Evolutionary conservation across 2,113 vertebrate genomes (phyloP).

Genomic region (Alosa alosa): DNA sequence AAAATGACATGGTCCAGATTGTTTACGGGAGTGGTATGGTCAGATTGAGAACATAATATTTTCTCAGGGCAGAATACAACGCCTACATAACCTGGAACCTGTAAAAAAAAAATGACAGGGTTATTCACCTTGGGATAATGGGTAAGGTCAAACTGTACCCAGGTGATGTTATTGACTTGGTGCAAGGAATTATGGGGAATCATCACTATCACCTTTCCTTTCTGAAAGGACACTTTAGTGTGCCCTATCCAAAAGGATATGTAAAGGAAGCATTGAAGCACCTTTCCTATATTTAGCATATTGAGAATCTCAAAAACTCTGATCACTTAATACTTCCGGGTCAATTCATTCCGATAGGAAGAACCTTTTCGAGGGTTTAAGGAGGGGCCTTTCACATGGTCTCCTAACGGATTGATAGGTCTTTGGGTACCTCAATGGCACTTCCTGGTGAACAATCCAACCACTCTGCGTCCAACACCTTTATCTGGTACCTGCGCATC

Average conservation of each 20-base stretch:
- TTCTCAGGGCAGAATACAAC: slow-evolving; percentile 70
- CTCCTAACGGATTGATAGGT: background rate
- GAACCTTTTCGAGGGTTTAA: background rate
- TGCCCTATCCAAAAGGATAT: too few relatives aligned
- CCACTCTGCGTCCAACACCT: slow-evolving; percentile 74
- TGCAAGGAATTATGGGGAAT: too few relatives aligned
- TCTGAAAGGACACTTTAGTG: too few relatives aligned
- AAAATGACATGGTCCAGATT: slow-evolving; percentile 26
- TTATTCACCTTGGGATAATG: background rate
- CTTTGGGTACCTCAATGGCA: slow-evolving; percentile 64
- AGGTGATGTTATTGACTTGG: too few relatives aligned
- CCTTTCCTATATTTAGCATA: too few relatives aligned
- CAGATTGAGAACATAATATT: slow-evolving; percentile 64
- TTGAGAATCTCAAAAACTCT: too few relatives aligned
- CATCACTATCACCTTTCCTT: too few relatives aligned
- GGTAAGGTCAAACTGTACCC: background rate
- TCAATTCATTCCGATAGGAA: too few relatives aligned
- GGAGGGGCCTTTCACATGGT: background rate
- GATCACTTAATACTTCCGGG: too few relatives aligned
- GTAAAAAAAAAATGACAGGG: background rate
- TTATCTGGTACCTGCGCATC: slow-evolving; percentile 67
- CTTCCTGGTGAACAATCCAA: slow-evolving; percentile 71
- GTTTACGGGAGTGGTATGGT: slow-evolving; percentile 42
- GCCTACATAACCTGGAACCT: slow-evolving; percentile 73
- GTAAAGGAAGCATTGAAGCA: too few relatives aligned